Evolutionary conservation across 1,140 invertebrate species (phyloP).

Genomic region (Acromyrmex heyeri): DNA sequence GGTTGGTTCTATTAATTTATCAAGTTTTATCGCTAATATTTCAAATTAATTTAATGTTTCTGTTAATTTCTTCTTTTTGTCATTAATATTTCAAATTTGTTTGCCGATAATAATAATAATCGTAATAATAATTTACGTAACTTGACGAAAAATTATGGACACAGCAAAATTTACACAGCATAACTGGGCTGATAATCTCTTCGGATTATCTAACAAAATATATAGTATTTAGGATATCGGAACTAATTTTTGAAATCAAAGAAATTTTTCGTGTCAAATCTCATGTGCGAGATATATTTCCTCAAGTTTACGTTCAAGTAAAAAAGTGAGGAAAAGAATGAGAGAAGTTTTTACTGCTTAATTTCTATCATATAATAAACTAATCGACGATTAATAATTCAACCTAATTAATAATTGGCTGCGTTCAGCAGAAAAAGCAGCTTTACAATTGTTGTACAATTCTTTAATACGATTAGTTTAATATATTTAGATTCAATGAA

Average conservation of each 20-base stretch:
- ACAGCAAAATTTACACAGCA: not conserved
- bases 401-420: too few relatives aligned
- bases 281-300: not conserved
- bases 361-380: not conserved
- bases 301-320: not conserved
- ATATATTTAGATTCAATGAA: too few relatives aligned
- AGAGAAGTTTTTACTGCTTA: not conserved
- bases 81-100: not conserved
- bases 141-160: not conserved
- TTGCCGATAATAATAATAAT: not conserved
- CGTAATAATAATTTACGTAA: not conserved
- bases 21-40: not conserved
- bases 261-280: not conserved
- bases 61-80: not conserved
- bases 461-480: too few relatives aligned
- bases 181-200: not conserved
- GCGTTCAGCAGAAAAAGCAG: too few relatives aligned
- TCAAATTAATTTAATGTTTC: not conserved
- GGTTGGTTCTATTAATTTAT: not conserved
- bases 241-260: slow-evolving; percentile 4
- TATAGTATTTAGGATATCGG: not conserved
- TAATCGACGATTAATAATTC: not conserved
- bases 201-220: not conserved
- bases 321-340: not conserved
- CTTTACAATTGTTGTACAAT: too few relatives aligned